Conservation (phyloP, 92 coral and sea anemone species). For the Bergia sp. region DNA sequence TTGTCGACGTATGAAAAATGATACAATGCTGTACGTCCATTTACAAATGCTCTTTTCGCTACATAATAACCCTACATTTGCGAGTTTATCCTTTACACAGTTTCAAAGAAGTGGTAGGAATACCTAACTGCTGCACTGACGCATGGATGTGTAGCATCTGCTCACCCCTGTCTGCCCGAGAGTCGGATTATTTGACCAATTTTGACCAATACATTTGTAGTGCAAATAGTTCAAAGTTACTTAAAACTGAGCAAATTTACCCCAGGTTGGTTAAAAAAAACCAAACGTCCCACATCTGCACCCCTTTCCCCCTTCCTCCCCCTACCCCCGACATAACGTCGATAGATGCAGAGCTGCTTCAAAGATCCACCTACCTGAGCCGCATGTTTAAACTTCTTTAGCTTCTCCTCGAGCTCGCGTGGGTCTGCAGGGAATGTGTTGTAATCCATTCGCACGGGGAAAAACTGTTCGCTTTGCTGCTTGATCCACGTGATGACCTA, state of each 20-base stretch:
- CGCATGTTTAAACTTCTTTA: constrained; percentile 77
- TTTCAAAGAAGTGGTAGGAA: not conserved
- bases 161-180: too few species aligned
- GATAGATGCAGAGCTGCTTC: not conserved
- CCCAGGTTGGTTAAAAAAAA: too few species aligned
- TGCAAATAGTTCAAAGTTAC: too few species aligned
- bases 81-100: not conserved
- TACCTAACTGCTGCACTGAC: too few species aligned
- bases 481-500: constrained; percentile 97
- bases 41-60: not conserved
- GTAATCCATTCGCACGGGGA: constrained; percentile 92
- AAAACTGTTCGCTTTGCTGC: constrained; percentile 95
- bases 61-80: too few species aligned
- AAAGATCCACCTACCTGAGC: constrained; percentile 71
- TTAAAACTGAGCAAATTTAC: too few species aligned
- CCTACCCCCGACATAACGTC: too few species aligned
- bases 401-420: constrained; percentile 83
- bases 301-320: too few species aligned
- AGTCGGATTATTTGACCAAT: too few species aligned
- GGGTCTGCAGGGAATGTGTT: constrained; percentile 90
- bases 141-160: too few species aligned
- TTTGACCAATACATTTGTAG: too few species aligned
- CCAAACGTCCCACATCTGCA: not conserved
- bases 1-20: too few species aligned
- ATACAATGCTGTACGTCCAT: not conserved